Conservation (phyloP, 2,797 vertebrate species). For the Synanceia verrucosa region DNA sequence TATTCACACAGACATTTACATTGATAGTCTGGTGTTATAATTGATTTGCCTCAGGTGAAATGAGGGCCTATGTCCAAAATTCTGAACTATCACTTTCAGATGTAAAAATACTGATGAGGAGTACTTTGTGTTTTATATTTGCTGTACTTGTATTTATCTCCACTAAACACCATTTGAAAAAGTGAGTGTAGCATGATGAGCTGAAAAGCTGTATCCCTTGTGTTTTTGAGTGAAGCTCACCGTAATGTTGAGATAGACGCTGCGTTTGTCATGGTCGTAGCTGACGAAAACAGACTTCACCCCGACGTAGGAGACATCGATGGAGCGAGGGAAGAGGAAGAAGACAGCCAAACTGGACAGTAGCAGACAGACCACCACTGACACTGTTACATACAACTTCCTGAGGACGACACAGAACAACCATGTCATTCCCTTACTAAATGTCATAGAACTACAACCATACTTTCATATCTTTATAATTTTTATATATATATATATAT, state of each 20-base stretch:
- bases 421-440: background rate
- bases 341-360: conserved; percentile 92
- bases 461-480: background rate
- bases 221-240: conserved; percentile 18
- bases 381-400: conserved; percentile 92
- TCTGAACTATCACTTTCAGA: no score
- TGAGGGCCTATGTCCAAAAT: no score
- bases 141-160: no score
- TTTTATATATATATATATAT: no score
- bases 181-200: no score
- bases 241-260: conserved; percentile 90
- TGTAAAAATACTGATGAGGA: no score
- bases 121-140: no score
- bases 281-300: conserved; percentile 91
- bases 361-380: conserved; percentile 89
- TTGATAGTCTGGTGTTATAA: no score
- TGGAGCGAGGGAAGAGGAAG: conserved; percentile 93
- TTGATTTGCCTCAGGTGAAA: no score
- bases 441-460: background rate
- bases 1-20: no score
- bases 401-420: conserved; percentile 67
- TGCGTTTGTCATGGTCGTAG: conserved; percentile 84
- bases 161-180: no score
- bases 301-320: conserved; percentile 90
- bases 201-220: no score